Conservation (phyloP, 2,888 invertebrate genomes). For the Rhyacophila evoluta region DNA sequence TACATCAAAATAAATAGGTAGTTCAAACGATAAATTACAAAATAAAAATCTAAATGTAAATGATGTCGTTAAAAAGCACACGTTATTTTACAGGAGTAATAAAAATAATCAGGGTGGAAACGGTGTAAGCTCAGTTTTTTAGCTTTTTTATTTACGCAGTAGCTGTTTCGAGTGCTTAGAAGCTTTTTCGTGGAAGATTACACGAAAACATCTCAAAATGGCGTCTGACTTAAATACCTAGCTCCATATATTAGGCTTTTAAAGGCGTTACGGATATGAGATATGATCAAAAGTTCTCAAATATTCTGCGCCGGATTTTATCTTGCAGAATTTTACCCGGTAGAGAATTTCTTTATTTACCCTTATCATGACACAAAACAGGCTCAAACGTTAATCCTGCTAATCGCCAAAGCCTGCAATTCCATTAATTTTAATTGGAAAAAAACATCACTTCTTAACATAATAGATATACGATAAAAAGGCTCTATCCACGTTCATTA, state of each 20-base stretch:
- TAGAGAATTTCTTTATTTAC: conserved; percentile 5
- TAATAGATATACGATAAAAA: no score
- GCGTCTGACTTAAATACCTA: conserved; percentile 16
- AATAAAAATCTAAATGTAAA: no score
- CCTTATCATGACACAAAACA: conserved; percentile 21
- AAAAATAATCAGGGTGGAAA: no score
- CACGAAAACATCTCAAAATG: conserved; percentile 22
- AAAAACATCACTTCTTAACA: neutral
- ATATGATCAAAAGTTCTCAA: conserved; percentile 2
- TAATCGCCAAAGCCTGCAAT: neutral
- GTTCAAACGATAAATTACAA: no score
- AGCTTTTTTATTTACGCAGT: conserved; percentile 9
- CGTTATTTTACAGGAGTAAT: no score
- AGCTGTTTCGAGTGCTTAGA: neutral
- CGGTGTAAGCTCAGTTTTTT: neutral
- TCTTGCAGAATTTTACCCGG: neutral
- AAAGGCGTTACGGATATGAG: conserved; percentile 13
- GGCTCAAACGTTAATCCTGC: neutral
- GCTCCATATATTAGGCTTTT: neutral
- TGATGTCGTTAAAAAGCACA: no score
- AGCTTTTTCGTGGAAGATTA: neutral
- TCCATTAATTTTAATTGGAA: conserved; percentile 9
- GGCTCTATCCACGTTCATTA: no score
- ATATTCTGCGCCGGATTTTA: conserved; percentile 19
- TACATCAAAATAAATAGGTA: no score